Conservation (phyloP, 2,888 invertebrate genomes). For the Cantharis flavilabris region DNA sequence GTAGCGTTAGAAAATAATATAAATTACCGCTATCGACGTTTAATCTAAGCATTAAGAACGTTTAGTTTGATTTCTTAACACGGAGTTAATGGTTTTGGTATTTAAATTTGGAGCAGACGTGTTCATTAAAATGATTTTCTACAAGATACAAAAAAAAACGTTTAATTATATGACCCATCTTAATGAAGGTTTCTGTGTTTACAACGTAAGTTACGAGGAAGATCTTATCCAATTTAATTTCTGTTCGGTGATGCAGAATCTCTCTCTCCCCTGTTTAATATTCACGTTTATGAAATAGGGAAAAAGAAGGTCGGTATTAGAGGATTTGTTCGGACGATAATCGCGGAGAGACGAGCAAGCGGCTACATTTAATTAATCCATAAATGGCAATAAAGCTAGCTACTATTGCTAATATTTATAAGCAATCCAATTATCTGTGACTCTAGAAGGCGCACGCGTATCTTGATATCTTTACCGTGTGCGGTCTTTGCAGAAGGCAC, state of each 20-base stretch:
- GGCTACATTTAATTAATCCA: slow-evolving; percentile 42
- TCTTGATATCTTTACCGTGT: slow-evolving; percentile 48
- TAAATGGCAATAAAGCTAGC: slow-evolving; percentile 39
- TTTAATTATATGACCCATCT: slow-evolving; percentile 21
- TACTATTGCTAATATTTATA: slow-evolving; percentile 43
- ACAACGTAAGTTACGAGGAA: slow-evolving; percentile 11
- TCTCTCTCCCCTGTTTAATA: slow-evolving; percentile 5
- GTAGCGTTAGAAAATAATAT: slow-evolving; percentile 30
- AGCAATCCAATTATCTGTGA: slow-evolving; percentile 40
- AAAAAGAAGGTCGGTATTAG: neutral
- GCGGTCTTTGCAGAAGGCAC: slow-evolving; percentile 47
- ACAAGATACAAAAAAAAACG: slow-evolving; percentile 25
- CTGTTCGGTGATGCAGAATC: neutral
- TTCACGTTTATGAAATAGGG: neutral
- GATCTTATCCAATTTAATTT: slow-evolving; percentile 20
- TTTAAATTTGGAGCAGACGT: slow-evolving; percentile 31
- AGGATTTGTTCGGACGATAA: neutral
- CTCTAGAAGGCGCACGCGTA: slow-evolving; percentile 44
- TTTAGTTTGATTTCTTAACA: slow-evolving; percentile 32
- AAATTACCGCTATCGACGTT: slow-evolving; percentile 29
- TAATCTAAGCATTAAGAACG: slow-evolving; percentile 31
- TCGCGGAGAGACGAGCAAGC: too few species aligned
- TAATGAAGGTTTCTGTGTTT: slow-evolving; percentile 8
- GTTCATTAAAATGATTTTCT: slow-evolving; percentile 32
- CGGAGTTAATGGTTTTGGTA: slow-evolving; percentile 31